Evolutionary conservation across 2,888 invertebrate genomes (phyloP).

Genomic region (Oeneis ivallda): DNA sequence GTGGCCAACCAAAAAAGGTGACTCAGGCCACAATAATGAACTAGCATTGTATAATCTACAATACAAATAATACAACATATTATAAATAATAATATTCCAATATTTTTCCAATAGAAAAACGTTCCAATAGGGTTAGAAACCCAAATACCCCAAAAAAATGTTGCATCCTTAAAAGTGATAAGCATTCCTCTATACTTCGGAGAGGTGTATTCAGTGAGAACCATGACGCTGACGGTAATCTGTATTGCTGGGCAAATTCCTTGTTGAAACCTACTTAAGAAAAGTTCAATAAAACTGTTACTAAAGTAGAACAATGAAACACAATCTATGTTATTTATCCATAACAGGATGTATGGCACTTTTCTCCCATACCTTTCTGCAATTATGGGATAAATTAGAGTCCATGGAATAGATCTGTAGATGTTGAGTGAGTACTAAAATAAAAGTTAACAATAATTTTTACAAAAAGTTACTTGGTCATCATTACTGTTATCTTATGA

Average conservation of each 20-base stretch:
- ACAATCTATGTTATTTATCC: constrained; percentile 5
- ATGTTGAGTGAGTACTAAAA: constrained; percentile 9
- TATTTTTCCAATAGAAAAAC: constrained; percentile 45
- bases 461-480: too few species aligned
- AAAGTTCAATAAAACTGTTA: constrained; percentile 15
- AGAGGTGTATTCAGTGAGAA: constrained; percentile 46
- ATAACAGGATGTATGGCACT: constrained; percentile 1
- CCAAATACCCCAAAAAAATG: constrained; percentile 48
- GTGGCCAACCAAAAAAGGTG: constrained; percentile 17
- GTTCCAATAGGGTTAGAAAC: constrained; percentile 49
- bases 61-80: constrained; percentile 8
- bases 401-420: constrained; percentile 12
- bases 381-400: constrained; percentile 9
- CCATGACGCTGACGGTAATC: constrained; percentile 29
- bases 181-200: constrained; percentile 47
- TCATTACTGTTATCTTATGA: too few species aligned
- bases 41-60: constrained; percentile 21
- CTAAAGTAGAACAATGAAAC: constrained; percentile 15
- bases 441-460: not conserved
- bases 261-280: constrained; percentile 11
- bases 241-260: not conserved
- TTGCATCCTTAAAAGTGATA: constrained; percentile 46
- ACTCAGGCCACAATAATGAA: constrained; percentile 29
- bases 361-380: constrained; percentile 13
- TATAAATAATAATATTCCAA: constrained; percentile 39